Conservation (phyloP, 1,140 invertebrate species). For the Drosophila teissieri region DNA sequence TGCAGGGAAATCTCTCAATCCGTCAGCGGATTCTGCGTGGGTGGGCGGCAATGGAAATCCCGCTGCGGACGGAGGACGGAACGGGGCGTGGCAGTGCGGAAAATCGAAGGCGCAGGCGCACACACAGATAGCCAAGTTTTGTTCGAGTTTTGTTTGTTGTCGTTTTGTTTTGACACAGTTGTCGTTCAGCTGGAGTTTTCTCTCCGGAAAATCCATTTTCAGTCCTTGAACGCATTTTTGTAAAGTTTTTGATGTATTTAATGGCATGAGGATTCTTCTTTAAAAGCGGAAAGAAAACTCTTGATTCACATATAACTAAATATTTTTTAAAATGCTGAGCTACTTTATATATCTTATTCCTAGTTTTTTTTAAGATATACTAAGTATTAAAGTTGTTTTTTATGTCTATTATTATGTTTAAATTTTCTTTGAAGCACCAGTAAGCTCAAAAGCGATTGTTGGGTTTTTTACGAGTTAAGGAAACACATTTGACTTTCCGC, state of each 20-base stretch:
- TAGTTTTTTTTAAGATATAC: too few relatives aligned
- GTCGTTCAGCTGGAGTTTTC: conserved; percentile 44
- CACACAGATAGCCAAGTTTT: not conserved
- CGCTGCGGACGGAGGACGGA: not conserved
- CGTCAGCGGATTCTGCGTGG: conserved; percentile 72
- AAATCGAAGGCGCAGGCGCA: conserved; percentile 23
- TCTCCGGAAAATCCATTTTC: not conserved
- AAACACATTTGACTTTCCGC: not conserved
- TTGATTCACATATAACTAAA: not conserved
- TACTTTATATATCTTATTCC: too few relatives aligned
- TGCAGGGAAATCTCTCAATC: conserved; percentile 52
- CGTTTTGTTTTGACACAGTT: conserved; percentile 55
- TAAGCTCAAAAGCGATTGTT: not conserved
- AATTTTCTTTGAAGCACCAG: not conserved
- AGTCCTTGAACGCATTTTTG: not conserved
- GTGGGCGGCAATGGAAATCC: conserved; percentile 53
- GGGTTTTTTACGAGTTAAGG: not conserved
- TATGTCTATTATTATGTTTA: not conserved
- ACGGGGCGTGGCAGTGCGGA: conserved; percentile 15
- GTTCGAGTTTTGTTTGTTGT: conserved; percentile 16
- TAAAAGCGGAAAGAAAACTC: not conserved
- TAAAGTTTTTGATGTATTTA: not conserved
- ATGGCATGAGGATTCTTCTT: not conserved
- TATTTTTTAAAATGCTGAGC: not conserved
- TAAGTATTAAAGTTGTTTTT: too few relatives aligned